Base-by-base conservation (phyloP, 2,888 invertebrate species). In the Cremastinae sp. region DNA sequence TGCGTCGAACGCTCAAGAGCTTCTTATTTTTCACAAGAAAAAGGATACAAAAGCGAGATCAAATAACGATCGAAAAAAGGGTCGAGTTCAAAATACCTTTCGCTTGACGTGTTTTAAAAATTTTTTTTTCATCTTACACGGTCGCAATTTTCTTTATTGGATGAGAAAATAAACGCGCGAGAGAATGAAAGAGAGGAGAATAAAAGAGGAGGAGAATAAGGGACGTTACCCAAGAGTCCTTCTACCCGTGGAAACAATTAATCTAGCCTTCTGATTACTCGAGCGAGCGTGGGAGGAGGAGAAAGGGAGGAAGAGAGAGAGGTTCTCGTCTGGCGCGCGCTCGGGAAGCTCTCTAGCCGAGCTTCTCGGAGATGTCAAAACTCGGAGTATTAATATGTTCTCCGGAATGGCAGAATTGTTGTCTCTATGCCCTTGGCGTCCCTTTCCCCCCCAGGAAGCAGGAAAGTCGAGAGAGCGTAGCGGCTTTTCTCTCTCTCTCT, bases 371-470 rank as follows among this genome's bases (percentile, higher is more conserved):
- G 83, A 88, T 82, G 89, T 89, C 89, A 88, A 87, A 89, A 89
- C 89, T 89, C 87, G 79, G 86, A 88, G 87, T 89, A 89, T 88
- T 89, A 89, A 89, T 89, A 88, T 88, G 87, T 89, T 89, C 87
- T 84, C 75, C 77, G 77, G 82, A 81, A 81, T 86, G 86, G 83
- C 85, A 84, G 84, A 79, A 79, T 74, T 58, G 59, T 59, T 61
- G 14, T 58, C 43, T 65, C 34, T 41, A n/a, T n/a, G 38, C 56
- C 51, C 56, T 71, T 41, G 12, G 28, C 77, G 61, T 68, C 61
- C 73, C 51, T 59, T 56, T 45, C 73, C 72, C 66, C 53, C 74
- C 20, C n/a, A n/a, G n/a, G n/a, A n/a, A n/a, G n/a, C n/a, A n/a
- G n/a, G n/a, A n/a, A n/a, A n/a, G n/a, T n/a, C n/a, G 41, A 41